Conservation (phyloP, 1,140 invertebrate species). For the Helicoverpa zea region DNA sequence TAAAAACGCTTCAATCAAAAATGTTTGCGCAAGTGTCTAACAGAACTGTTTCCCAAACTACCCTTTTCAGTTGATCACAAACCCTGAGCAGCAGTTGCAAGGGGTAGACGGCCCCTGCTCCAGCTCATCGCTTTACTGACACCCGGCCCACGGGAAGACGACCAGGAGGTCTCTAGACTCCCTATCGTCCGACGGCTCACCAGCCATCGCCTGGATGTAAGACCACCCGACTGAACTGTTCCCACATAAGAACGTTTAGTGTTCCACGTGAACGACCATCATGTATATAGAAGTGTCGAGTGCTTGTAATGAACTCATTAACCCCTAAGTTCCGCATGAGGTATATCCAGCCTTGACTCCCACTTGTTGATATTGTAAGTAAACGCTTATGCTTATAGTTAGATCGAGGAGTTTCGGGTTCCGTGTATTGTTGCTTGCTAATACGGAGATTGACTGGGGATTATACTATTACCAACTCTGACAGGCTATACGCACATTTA, state of each 20-base stretch:
- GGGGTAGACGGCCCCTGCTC: conserved; percentile 81
- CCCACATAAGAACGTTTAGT: conserved; percentile 28
- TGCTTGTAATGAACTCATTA: conserved; percentile 21
- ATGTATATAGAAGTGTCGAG: conserved; percentile 42
- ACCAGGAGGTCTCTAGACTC: conserved; percentile 75
- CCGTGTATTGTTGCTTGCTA: conserved; percentile 13
- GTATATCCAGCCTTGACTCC: conserved; percentile 25
- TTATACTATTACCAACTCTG: too few species aligned
- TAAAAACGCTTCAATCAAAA: neutral
- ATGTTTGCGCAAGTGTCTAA: neutral
- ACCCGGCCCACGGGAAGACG: conserved; percentile 67
- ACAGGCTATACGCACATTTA: neutral
- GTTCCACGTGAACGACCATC: conserved; percentile 8
- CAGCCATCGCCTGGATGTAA: conserved; percentile 82
- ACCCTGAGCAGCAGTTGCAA: conserved; percentile 75
- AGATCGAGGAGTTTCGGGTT: conserved; percentile 20
- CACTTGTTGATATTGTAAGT: conserved; percentile 49
- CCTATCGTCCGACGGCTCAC: conserved; percentile 76
- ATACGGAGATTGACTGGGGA: neutral
- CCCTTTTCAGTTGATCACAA: conserved; percentile 67
- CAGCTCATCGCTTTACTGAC: conserved; percentile 83
- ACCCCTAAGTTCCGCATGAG: conserved; percentile 14
- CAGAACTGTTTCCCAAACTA: conserved; percentile 10
- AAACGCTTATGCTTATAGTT: conserved; percentile 45
- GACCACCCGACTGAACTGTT: conserved; percentile 39